These are phyloP conservation scores for Leucoraja ocellata DNA, from an alignment of 2,797 vertebrate genomes.

Conservation along the genomic window DNA sequence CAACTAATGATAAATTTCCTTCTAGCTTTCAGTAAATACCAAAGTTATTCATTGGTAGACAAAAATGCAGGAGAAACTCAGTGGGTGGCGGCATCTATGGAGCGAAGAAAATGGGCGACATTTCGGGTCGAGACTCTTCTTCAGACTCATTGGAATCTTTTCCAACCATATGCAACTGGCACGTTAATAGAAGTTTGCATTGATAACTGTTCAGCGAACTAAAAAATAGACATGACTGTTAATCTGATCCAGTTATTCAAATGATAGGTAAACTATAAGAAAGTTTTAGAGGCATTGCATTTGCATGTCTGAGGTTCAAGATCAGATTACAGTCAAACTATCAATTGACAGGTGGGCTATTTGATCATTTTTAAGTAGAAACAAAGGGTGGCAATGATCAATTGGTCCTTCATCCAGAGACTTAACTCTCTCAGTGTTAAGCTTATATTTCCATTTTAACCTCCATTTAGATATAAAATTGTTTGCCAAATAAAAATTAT, in stretches of 20 bases:
- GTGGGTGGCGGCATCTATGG: too few relatives aligned
- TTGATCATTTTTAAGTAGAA: neutral
- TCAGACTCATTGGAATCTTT: neutral
- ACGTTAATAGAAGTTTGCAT: neutral
- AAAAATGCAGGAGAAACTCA: too few relatives aligned
- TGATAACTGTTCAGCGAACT: neutral
- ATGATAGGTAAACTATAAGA: neutral
- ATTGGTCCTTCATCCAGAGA: neutral
- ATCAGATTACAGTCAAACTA: neutral
- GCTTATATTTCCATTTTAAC: neutral
- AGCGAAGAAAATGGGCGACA: too few relatives aligned
- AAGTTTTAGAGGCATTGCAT: neutral
- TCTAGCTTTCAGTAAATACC: neutral
- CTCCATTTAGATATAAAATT: neutral
- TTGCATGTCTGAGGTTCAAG: neutral
- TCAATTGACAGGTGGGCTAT: neutral
- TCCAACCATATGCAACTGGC: neutral
- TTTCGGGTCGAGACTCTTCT: too few relatives aligned
- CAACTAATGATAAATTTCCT: neutral
- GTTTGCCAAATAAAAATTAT: neutral
- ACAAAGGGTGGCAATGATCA: neutral
- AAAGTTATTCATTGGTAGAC: neutral
- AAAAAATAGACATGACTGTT: neutral
- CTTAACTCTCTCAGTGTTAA: neutral
- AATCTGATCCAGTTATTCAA: neutral